Base-by-base conservation (phyloP, 2,113 vertebrate species). In the Ibidorhyncha struthersii region DNA sequence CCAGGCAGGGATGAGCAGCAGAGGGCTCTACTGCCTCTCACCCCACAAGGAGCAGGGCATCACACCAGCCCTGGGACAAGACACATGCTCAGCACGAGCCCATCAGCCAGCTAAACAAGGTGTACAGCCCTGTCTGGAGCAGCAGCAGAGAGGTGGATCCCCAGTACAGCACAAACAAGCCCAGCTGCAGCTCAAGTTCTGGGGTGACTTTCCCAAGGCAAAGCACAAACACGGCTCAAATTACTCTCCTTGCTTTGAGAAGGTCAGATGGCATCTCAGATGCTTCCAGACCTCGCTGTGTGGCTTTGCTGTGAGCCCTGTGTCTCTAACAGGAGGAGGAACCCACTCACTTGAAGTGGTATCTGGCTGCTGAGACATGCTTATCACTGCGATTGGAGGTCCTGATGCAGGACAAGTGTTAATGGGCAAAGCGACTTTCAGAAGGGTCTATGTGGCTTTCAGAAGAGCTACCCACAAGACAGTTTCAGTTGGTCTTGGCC, bases 51-150 rank as follows among this genome's bases (percentile, higher is more conserved):
- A 85, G 30, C 41, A 2, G 6, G 65, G 40, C 61, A 78, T 32
- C 49, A 55, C 36, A 3, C 27, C 3, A 3, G 1, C 49, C 49
- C 34, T 41, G 40, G 38, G 27, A 85, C 38, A 38, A 66, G 15
- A 36, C 5, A 21, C 3, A 2, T 0, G 0, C 5, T 29, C 2
- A 3, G 45, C 45, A 82, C 8, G 5, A 91, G 45, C 27, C 66
- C 13, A 1, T 45, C 10, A 52, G 13, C 30, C 56, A 50, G n/a
- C 16, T 36, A 22, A 67, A 27, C 56, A 50, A 80, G 47, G 50
- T 8, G 23, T 13, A 50, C 2, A 58, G 49, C 59, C 25, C 36
- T 20, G n/a, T 32, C 17, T 21, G 10, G 47, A 72, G 76, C 65
- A 66, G 43, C 61, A 91, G 56, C 56, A 62, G 76, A 14, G 25